Evolutionary conservation across 2,888 invertebrate species (phyloP), one percentile per base, ranked within the genome.

Genomic region (Scaptomyza reducta): DNA sequence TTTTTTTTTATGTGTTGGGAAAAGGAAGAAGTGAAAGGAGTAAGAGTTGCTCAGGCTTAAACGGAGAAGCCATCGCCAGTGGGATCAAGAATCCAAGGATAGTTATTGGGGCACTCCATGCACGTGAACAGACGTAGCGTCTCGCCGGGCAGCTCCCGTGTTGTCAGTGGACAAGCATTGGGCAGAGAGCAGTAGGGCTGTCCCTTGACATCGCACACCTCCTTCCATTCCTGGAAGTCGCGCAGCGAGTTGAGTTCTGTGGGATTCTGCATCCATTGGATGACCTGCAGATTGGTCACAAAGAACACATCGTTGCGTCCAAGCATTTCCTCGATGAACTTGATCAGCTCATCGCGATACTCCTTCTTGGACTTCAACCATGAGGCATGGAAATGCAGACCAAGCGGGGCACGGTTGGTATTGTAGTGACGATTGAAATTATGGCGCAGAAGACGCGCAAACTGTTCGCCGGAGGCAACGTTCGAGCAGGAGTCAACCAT

Each of bases 191-290:
- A 98, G 94, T 95, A 97, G 60, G 98, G 96, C 91, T 97, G 97
- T 59, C 97, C 97, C 92, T 97, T 97, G 73, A 98, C 96, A 90
- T 97, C 97, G 92, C 98, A 98, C 91, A 97, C 97, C 87, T 97
- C 97, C 92, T 98, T 98, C 98, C 98, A 98, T 91, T 97, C 97
- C 86, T 96, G 96, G 94, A 98, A 98, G 90, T 98, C 97, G 81
- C 97, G 94, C 51, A 98, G 94, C 38, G 95, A 95, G 47, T 96
- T 95, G 76, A 97, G 90, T 92, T 97, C 97, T 31, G 97, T 97
- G 58, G 98, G 98, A 87, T 96, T 97, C 92, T 98, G 97, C 97
- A 98, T 98, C 97, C 97, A 98, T 92, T 97, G 97, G 89, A 98
- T 97, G 29, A 97, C 97, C 94, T 96, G 94, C 82, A 97, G 94